Percentiles rank a stretch among this genome's conserved stretches.
These are phyloP conservation scores for Xenopus petersii DNA, from an alignment of 2,797 vertebrate genomes.

Conservation along the genomic window DNA sequence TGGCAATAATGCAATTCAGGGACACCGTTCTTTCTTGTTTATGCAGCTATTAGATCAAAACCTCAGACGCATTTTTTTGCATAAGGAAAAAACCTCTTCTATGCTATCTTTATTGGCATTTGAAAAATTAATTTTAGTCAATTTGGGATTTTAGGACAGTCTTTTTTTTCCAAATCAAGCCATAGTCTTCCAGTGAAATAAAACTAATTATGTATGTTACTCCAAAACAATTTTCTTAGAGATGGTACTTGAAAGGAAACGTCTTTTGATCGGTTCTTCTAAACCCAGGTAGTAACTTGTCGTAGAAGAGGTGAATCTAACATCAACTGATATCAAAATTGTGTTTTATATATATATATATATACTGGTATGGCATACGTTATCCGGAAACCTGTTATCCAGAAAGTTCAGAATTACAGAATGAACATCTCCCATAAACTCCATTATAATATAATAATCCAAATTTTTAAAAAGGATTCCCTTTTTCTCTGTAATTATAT, in stretches of 20 bases:
- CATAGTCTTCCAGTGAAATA: conserved; percentile 56
- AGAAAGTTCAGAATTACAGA: too few species aligned
- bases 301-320: too few species aligned
- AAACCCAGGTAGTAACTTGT: too few species aligned
- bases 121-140: conserved; percentile 71
- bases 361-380: too few species aligned
- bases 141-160: conserved; percentile 63
- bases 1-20: conserved; percentile 56
- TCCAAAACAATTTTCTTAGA: conserved; percentile 54
- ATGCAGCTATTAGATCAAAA: conserved; percentile 66
- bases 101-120: conserved; percentile 65
- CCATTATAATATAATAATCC: too few species aligned
- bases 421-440: too few species aligned
- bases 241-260: conserved; percentile 45
- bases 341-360: too few species aligned
- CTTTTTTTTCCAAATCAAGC: conserved; percentile 54
- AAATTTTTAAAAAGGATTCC: too few species aligned
- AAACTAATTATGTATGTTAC: conserved; percentile 66
- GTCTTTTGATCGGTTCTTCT: too few species aligned
- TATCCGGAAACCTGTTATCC: too few species aligned
- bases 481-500: too few species aligned
- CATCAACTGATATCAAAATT: too few species aligned
- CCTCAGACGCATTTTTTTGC: conserved; percentile 63
- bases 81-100: conserved; percentile 64
- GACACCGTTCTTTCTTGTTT: conserved; percentile 62